phyloP scores from a whole-genome alignment of 2,797 vertebrate genomes.

The Fringilla coelebs region DNA sequence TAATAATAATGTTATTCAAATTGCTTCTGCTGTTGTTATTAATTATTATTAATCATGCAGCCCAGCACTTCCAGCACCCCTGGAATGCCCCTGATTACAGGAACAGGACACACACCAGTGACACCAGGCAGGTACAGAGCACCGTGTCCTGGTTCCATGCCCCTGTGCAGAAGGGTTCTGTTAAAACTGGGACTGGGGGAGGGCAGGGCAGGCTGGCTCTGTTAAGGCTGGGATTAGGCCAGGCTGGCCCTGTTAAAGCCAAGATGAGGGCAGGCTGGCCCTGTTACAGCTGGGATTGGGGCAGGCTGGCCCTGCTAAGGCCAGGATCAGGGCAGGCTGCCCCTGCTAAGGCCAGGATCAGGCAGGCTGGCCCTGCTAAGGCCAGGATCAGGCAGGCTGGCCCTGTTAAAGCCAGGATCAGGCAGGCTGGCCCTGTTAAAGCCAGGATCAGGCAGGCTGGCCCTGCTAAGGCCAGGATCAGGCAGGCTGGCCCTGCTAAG shows the following conservation, averaged over 20 bases:
- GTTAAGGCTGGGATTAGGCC: too few relatives aligned
- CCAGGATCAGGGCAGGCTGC: too few relatives aligned
- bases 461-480: fast-evolving
- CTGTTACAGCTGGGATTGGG: too few relatives aligned
- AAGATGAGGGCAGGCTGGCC: too few relatives aligned
- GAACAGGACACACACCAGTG: not conserved
- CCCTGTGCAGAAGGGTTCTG: fast-evolving
- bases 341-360: fast-evolving
- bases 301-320: too few relatives aligned
- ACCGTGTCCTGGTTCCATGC: fast-evolving
- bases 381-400: not conserved
- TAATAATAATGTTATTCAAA: not conserved
- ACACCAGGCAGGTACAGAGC: not conserved
- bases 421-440: not conserved
- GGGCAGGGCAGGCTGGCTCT: too few relatives aligned
- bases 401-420: fast-evolving
- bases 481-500: too few relatives aligned
- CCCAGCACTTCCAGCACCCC: not conserved
- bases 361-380: not conserved
- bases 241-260: too few relatives aligned
- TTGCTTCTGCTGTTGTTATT: not conserved
- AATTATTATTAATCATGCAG: not conserved
- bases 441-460: fast-evolving
- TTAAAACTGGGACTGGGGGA: not conserved
- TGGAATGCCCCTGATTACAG: not conserved